Conservation (phyloP, 2,888 invertebrate species). For the Pristionchus exspectatus region DNA sequence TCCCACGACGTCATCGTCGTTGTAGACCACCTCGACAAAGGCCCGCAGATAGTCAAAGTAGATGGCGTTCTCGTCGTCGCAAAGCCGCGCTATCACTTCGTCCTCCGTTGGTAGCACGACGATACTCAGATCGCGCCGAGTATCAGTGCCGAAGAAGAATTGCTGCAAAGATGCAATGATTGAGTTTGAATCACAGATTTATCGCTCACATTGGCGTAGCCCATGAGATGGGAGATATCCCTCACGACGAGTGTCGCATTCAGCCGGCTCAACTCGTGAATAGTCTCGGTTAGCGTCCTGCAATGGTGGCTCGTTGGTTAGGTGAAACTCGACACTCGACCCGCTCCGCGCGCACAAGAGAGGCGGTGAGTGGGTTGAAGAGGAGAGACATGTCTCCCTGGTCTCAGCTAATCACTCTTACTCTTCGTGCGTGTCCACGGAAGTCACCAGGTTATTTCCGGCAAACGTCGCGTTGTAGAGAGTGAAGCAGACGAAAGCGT, state of each 20-base stretch:
- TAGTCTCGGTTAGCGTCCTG: neutral
- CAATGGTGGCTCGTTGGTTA: no score
- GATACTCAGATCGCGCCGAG: neutral
- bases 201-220: neutral
- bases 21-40: neutral
- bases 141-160: neutral
- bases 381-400: neutral
- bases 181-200: neutral
- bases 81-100: neutral
- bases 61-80: neutral
- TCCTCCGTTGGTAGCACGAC: neutral
- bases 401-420: neutral
- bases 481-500: neutral
- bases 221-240: neutral
- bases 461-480: neutral
- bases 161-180: neutral
- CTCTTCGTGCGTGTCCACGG: neutral
- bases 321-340: neutral
- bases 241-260: neutral
- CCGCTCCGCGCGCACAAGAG: no score
- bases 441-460: neutral
- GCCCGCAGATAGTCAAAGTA: neutral
- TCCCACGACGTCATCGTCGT: no score
- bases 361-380: no score
- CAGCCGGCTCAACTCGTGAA: neutral